These are phyloP conservation scores for Panzeria rudis DNA, from an alignment of 2,888 invertebrate species.

Conservation along the genomic window DNA sequence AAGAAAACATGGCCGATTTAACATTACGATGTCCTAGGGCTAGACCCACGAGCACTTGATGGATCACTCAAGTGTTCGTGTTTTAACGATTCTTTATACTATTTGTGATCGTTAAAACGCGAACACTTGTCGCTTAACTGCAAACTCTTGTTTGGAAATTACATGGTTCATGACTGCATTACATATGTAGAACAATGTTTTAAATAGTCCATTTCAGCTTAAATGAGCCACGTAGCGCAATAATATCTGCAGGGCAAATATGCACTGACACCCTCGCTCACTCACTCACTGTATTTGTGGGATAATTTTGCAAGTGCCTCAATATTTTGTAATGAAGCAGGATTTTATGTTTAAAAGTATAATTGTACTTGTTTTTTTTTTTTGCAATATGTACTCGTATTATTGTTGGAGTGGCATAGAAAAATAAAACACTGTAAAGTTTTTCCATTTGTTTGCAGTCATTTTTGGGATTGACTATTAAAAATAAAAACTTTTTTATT, in stretches of 20 bases:
- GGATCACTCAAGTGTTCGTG: too few species aligned
- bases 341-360: constrained; percentile 60
- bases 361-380: constrained; percentile 39
- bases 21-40: too few species aligned
- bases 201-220: too few species aligned
- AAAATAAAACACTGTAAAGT: constrained; percentile 45
- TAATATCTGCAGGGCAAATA: background rate
- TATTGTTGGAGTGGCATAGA: constrained; percentile 40
- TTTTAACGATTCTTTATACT: too few species aligned
- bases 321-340: constrained; percentile 67
- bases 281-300: constrained; percentile 19
- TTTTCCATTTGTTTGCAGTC: constrained; percentile 31
- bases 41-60: too few species aligned
- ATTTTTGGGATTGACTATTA: constrained; percentile 52
- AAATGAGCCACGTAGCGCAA: too few species aligned
- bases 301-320: constrained; percentile 49
- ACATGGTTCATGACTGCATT: too few species aligned
- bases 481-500: constrained; percentile 52
- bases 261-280: background rate
- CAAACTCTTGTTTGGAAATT: too few species aligned
- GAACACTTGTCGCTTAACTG: too few species aligned
- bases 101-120: too few species aligned
- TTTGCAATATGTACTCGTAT: constrained; percentile 38
- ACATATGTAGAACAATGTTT: too few species aligned
- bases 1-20: too few species aligned